phyloP scores from a whole-genome alignment of 2,113 vertebrate genomes.

The Chionodraco myersi region DNA sequence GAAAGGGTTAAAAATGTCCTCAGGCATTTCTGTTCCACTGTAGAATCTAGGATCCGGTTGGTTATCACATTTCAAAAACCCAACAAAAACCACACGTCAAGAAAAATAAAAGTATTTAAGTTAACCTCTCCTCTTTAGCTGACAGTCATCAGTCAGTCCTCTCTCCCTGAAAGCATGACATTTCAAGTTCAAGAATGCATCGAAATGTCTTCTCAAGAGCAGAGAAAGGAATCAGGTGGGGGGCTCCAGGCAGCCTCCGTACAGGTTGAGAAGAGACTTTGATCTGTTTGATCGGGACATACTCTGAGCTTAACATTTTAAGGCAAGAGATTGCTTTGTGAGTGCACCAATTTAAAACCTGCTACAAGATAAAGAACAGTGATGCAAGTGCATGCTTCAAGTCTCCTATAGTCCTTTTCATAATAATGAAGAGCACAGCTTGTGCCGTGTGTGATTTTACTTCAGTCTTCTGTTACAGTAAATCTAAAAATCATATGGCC shows the following conservation, averaged over 20 bases:
- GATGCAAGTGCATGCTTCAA: slow-evolving; percentile 19
- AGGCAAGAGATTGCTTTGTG: slow-evolving; percentile 34
- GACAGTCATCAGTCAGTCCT: neutral
- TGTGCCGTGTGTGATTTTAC: neutral
- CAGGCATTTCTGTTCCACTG: neutral
- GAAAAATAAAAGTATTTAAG: neutral
- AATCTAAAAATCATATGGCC: slow-evolving; percentile 32
- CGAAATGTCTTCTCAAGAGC: neutral
- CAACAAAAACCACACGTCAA: neutral
- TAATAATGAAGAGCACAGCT: slow-evolving; percentile 5
- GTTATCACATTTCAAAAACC: neutral
- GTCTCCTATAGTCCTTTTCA: neutral
- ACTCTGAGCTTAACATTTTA: slow-evolving; percentile 41
- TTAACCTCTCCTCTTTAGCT: neutral
- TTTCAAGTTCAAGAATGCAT: slow-evolving; percentile 44
- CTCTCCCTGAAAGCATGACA: slow-evolving; percentile 14
- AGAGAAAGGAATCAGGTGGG: slow-evolving; percentile 19
- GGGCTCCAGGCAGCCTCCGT: slow-evolving; percentile 15
- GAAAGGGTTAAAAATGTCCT: too few species aligned
- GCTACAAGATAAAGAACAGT: slow-evolving; percentile 24
- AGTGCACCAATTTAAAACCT: slow-evolving; percentile 37
- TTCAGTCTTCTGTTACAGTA: neutral
- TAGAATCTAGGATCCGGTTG: neutral
- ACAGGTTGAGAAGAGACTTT: slow-evolving; percentile 53
- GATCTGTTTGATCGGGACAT: slow-evolving; percentile 59